Base-by-base conservation (phyloP, 2,888 invertebrate genomes). In the Digitonthophagus gazella region DNA sequence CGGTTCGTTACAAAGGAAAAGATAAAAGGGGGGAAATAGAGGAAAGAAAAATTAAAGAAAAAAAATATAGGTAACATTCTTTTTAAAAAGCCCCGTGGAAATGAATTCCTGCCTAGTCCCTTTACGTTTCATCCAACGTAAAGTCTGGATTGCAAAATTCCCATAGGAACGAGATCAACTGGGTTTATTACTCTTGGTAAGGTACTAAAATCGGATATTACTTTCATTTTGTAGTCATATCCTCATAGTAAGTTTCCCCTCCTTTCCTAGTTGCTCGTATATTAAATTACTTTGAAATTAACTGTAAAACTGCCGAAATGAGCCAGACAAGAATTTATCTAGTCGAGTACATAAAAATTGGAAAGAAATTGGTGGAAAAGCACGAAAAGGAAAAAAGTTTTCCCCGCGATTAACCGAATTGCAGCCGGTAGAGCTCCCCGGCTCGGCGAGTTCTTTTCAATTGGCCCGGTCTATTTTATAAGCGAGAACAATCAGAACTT, bases 401-500 rank as follows among this genome's bases (percentile, higher is more conserved):
- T 44, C 28, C 28, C 11, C 28, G 11, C 28, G 28, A 44, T 44
- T 44, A 44, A 44, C 28, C 28, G 28, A 44, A 44, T 44, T 44
- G 28, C 28, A 44, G 28, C 11, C 28, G 28, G 28, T 11, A 11
- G 11, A 44, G 6, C 6, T 44, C 11, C 3, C 28, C 28, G 8
- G 8, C 3, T 44, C 28, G 28, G 6, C 28, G 28, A 44, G 28
- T 44, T 44, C 28, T 44, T 61, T 61, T 61, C 61, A 61, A 61
- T 61, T 61, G 61, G 61, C 19, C 61, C n/a, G 18, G 20, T 61
- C 61, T 18, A 61, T 61, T 61, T 61, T 61, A 61, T 61, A 61
- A 18, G 61, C 61, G 61, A 61, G 61, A 61, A 61, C 61, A 61
- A 61, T 61, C 61, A 61, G 20, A 61, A 61, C 61, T 61, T 61